Evolutionary conservation across 1,140 invertebrate species (phyloP).

Genomic region (Brachystomella parvula): DNA sequence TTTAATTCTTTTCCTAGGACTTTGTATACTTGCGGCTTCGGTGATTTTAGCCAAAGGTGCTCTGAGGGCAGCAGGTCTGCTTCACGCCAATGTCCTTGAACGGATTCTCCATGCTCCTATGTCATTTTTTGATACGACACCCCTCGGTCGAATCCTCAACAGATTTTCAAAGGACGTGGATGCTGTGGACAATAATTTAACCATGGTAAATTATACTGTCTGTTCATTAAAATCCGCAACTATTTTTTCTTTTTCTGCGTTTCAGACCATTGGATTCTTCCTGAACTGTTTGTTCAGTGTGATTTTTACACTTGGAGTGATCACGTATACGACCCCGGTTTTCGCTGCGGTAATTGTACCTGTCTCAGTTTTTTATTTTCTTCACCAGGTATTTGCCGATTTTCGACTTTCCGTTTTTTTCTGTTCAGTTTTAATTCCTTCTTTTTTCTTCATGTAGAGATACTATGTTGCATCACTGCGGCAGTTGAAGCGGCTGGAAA

Average conservation of each 20-base stretch:
- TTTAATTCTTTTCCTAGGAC: no score
- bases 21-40: no score
- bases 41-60: no score
- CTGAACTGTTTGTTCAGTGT: slow-evolving; percentile 46
- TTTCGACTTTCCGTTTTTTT: not conserved
- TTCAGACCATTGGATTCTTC: slow-evolving; percentile 55
- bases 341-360: slow-evolving; percentile 51
- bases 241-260: no score
- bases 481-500: slow-evolving; percentile 56
- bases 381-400: slow-evolving; percentile 49
- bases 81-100: no score
- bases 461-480: slow-evolving; percentile 54
- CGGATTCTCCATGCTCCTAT: slow-evolving; percentile 58
- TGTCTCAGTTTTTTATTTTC: slow-evolving; percentile 49
- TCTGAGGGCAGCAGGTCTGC: no score
- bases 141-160: slow-evolving; percentile 72
- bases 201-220: no score
- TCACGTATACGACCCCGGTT: slow-evolving; percentile 48
- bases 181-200: slow-evolving; percentile 53
- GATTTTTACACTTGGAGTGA: slow-evolving; percentile 48
- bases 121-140: no score
- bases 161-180: slow-evolving; percentile 78
- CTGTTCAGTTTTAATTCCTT: not conserved
- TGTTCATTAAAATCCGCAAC: no score
- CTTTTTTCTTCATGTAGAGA: slow-evolving; percentile 44